Percentiles rank a stretch among this genome's conserved stretches.
Conservation (phyloP, 1,140 invertebrate genomes). For the Achatina immaculata region DNA sequence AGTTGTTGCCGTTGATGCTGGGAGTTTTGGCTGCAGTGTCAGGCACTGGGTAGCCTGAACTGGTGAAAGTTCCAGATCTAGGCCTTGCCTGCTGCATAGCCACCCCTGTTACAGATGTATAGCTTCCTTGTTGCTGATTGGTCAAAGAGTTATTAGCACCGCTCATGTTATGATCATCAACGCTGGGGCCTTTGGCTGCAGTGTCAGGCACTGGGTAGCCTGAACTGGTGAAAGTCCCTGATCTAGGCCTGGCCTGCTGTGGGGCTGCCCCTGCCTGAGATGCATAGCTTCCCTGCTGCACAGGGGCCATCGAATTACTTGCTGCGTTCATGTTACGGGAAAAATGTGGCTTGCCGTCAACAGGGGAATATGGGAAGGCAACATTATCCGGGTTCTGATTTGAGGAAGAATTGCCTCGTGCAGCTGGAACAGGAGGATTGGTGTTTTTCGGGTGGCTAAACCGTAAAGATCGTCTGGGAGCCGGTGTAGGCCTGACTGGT, state of each 20-base stretch:
- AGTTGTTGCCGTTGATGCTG: conserved; percentile 5
- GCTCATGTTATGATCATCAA: too few species aligned
- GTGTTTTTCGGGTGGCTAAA: background rate
- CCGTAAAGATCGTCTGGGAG: background rate
- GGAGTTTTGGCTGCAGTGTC: conserved; percentile 41
- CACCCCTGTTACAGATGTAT: background rate
- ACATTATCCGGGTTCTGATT: background rate
- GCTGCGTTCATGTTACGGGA: background rate
- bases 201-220: background rate
- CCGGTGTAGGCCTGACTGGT: background rate
- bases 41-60: background rate
- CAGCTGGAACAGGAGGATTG: background rate
- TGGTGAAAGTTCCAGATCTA: background rate
- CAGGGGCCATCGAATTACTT: background rate
- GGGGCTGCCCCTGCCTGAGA: background rate
- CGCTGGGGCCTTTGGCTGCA: too few species aligned
- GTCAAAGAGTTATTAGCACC: background rate
- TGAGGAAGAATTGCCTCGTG: background rate
- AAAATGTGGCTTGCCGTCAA: too few species aligned
- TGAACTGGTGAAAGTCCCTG: background rate
- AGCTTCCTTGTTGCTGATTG: background rate
- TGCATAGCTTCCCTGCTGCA: background rate
- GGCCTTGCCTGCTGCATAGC: too few species aligned
- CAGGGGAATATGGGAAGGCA: background rate
- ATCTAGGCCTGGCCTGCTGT: background rate